These are phyloP conservation scores for Arvicanthis niloticus DNA, from an alignment of 2,113 vertebrate genomes.

Conservation along the genomic window DNA sequence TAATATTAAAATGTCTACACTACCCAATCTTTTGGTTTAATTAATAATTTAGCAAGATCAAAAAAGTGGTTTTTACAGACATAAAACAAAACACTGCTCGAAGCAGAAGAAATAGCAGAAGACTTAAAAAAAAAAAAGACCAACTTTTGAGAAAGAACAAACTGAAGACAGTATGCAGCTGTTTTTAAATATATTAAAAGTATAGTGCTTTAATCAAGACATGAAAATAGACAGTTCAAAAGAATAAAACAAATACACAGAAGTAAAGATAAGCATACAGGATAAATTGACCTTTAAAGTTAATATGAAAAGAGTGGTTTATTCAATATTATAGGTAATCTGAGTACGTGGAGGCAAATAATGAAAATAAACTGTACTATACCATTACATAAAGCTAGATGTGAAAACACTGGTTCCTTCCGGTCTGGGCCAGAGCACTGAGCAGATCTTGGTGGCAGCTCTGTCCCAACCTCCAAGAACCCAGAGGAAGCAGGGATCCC, in stretches of 20 bases:
- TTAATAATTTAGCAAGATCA: not conserved
- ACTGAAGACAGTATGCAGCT: not conserved
- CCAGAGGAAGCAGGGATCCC: no score
- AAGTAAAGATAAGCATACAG: not conserved
- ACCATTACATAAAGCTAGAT: not conserved
- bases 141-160: not conserved
- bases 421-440: no score
- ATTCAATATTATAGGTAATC: not conserved
- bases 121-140: fast-evolving
- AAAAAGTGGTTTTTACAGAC: not conserved
- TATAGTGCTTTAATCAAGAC: no score
- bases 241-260: not conserved
- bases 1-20: not conserved
- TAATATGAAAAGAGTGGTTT: no score
- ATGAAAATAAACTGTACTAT: not conserved
- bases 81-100: not conserved
- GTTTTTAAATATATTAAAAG: not conserved
- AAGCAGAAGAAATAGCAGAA: not conserved
- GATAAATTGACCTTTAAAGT: not conserved
- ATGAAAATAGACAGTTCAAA: not conserved
- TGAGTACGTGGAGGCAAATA: not conserved
- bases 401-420: no score
- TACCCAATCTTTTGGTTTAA: not conserved
- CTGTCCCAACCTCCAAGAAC: no score
- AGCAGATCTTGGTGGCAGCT: no score